Evolutionary conservation across 2,113 vertebrate species (phyloP).

Genomic region (Pangasianodon gigas): DNA sequence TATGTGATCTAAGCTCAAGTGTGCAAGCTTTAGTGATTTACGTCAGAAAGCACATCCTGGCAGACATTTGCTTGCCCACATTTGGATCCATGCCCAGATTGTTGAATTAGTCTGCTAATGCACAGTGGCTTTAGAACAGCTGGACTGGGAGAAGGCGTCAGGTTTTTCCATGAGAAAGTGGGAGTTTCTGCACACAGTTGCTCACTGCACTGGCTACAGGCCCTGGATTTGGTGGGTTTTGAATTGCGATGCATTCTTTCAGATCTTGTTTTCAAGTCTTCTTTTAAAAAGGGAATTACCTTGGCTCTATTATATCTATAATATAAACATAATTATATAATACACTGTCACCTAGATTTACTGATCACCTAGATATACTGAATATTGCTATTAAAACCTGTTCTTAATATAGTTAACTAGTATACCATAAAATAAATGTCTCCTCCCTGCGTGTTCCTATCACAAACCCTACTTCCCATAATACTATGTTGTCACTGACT

Average conservation of each 20-base stretch:
- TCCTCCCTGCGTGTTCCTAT: background rate
- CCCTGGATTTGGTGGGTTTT: background rate
- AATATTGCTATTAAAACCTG: background rate
- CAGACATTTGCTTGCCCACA: constrained; percentile 24
- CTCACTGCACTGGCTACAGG: background rate
- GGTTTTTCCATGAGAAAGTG: constrained; percentile 56
- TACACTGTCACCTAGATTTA: background rate
- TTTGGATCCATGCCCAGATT: constrained; percentile 42
- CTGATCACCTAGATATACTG: background rate
- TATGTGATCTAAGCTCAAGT: constrained; percentile 19
- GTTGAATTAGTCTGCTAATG: constrained; percentile 39
- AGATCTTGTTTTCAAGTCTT: background rate
- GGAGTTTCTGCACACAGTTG: constrained; percentile 6
- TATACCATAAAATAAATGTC: background rate
- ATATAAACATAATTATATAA: background rate
- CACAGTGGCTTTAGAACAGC: constrained; percentile 52
- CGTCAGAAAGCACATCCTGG: constrained; percentile 9
- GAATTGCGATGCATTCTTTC: background rate
- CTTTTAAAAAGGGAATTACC: background rate
- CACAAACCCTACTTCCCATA: background rate
- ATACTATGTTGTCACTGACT: background rate
- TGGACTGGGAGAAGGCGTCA: constrained; percentile 51
- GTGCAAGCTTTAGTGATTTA: constrained; percentile 4
- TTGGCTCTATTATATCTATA: background rate
- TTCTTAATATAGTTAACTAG: background rate